Evolutionary conservation across 2,888 invertebrate genomes (phyloP).

Genomic region (Cheilosia urbana): DNA sequence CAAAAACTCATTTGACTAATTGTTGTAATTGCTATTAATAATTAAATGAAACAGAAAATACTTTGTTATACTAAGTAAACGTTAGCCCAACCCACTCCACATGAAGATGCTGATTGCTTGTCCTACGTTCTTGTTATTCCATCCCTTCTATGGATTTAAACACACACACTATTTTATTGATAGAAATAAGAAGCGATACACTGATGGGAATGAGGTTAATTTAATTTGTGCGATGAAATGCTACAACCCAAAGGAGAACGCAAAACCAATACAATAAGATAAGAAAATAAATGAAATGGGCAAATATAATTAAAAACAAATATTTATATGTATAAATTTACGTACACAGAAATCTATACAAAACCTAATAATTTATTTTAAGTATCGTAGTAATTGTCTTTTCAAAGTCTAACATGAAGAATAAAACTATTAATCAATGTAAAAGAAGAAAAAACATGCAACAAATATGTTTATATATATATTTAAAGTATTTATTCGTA

Average conservation of each 20-base stretch:
- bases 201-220: not conserved
- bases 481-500: slow-evolving; percentile 16
- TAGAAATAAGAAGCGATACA: not conserved
- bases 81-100: slow-evolving; percentile 1
- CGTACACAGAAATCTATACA: slow-evolving; percentile 19
- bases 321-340: slow-evolving; percentile 28
- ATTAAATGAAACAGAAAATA: not conserved
- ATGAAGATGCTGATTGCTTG: slow-evolving; percentile 21
- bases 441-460: not conserved
- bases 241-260: slow-evolving; percentile 26
- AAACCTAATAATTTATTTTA: slow-evolving; percentile 27
- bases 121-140: slow-evolving; percentile 29
- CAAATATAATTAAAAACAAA: slow-evolving; percentile 7
- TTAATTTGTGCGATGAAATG: slow-evolving; percentile 9
- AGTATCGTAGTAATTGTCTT: slow-evolving; percentile 18
- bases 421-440: slow-evolving; percentile 29
- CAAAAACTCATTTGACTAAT: slow-evolving; percentile 16
- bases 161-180: slow-evolving; percentile 34
- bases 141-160: slow-evolving; percentile 3
- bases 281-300: slow-evolving; percentile 7
- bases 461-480: slow-evolving; percentile 11
- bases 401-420: slow-evolving; percentile 1
- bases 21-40: slow-evolving; percentile 37
- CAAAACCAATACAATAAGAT: slow-evolving; percentile 52
- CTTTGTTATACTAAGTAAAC: slow-evolving; percentile 31